Base-by-base conservation (phyloP, 2,797 vertebrate genomes). In the Uromys caudimaculatus region DNA sequence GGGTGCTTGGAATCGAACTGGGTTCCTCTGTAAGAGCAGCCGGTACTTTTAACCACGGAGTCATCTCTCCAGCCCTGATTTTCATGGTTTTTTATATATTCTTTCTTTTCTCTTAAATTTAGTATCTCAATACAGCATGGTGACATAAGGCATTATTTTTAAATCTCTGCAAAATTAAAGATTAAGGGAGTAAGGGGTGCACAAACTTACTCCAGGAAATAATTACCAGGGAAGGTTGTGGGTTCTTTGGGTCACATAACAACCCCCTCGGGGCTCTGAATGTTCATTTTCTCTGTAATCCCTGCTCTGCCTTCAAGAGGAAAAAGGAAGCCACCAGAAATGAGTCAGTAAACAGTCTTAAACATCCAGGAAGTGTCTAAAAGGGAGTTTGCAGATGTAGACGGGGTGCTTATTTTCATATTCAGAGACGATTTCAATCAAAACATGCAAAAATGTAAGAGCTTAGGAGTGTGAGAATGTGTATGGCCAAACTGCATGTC, bases 131-230 rank as follows among this genome's bases (percentile, higher is more conserved):
- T 94, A 90, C 21, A 95, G 67, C 11, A 67, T n/a, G 35, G 91
- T 4, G 38, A 64, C 78, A n/a, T 35, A 82, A 85, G 81, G 79
- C 86, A 85, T 67, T 67, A 62, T 82, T 84, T 85, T 58, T 88
- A 75, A 93, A 52, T 56, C 60, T 58, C 60, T 71, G 75, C 58
- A 89, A 97, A 96, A 90, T 82, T 58, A 76, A 91, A 92, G 54
- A 94, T 73, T 93, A 83, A 83, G 29, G n/a, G 27, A 71, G 21
- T 50, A 77, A 95, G 47, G 87, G 4, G 2, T 88, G 23, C 84
- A 79, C 16, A 73, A 89, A 81, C 50, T 91, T 75, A 56, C 95
- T 32, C 7, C 38, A 91, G 41, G 88, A 89, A 76, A 89, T 58
- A 82, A 86, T 62, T 67, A 69, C 4, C 35, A 96, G 58, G 8